A percentile compares a stretch with the other conserved stretches of the same genome.
These are phyloP conservation scores for Drosophila quadrilineata DNA, from an alignment of 1,140 invertebrate genomes.

Conservation along the genomic window DNA sequence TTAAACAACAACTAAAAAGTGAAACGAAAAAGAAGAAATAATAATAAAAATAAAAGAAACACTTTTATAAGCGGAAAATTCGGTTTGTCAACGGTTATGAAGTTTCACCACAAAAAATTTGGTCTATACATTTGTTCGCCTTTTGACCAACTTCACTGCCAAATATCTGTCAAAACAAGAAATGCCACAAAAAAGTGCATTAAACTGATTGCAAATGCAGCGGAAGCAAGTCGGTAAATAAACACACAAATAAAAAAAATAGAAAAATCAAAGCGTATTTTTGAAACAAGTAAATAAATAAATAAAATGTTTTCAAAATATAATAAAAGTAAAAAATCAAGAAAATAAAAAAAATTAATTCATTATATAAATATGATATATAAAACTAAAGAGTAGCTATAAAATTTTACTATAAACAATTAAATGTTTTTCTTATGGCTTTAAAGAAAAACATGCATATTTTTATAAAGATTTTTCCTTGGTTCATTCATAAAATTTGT, in stretches of 20 bases:
- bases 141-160: conserved; percentile 57
- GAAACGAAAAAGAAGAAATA: conserved; percentile 26
- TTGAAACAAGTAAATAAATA: not conserved
- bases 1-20: conserved; percentile 42
- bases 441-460: no score
- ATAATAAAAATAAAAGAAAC: conserved; percentile 23
- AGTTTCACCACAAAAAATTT: no score
- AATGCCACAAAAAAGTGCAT: conserved; percentile 69
- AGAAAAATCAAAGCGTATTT: not conserved
- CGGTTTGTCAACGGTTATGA: no score
- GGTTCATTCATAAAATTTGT: no score
- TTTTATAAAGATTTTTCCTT: no score
- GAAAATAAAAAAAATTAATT: no score
- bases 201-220: conserved; percentile 59
- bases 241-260: not conserved
- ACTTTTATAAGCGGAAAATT: conserved; percentile 47
- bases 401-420: no score
- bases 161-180: no score
- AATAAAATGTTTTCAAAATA: not conserved
- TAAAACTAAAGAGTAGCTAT: no score
- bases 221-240: not conserved
- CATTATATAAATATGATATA: no score
- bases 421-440: not conserved
- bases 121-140: no score
- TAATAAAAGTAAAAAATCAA: no score